Evolutionary conservation across 2,797 vertebrate genomes (phyloP), one percentile per base, ranked within the genome.

Genomic region (Dermochelys coriacea): DNA sequence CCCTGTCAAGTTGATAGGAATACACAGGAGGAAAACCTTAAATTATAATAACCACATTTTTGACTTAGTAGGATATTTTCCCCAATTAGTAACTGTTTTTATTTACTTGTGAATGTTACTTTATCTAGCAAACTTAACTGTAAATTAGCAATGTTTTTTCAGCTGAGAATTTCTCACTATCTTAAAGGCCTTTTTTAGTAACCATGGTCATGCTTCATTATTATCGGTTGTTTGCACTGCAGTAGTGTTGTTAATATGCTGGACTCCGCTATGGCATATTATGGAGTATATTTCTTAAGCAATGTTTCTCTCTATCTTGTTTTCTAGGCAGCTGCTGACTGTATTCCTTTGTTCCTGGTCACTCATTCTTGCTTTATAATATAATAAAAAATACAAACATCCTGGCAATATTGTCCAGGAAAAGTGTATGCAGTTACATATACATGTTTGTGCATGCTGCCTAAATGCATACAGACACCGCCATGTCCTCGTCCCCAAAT

Each of bases 321-420:
- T 74, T 91, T 75, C n/a, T 95, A 37, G 95, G 89, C 93, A 83
- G 93, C 88, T 95, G 95, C 91, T 93, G 95, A 94, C 89, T 37
- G 79, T 96, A 95, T 96, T 93, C 88, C 87, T 96, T 94, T 94
- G 97, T 97, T 96, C 95, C 96, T 94, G 95, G 95, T 96, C 92
- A 84, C 93, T 96, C 93, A 86, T 88, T 92, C 91, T 88, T 94
- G 88, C 27, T 97, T 96, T 97, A 95, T 95, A 47, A 93, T 12
- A 45, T 41, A 82, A 97, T 96, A 94, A 96, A 96, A 96, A 87
- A 90, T 87, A 91, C 92, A 96, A 95, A 82, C 89, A 93, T 71
- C 86, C 86, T 31, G 91, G 90, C 94, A 95, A 96, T 96, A 89
- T 37, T n/a, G 85, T 83, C 89, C 81, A 89, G 93, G 94, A 80